Percentiles rank a stretch among this genome's conserved stretches.
Evolutionary conservation across 1,140 invertebrate species (phyloP).

Genomic region (Neodiprion lecontei): DNA sequence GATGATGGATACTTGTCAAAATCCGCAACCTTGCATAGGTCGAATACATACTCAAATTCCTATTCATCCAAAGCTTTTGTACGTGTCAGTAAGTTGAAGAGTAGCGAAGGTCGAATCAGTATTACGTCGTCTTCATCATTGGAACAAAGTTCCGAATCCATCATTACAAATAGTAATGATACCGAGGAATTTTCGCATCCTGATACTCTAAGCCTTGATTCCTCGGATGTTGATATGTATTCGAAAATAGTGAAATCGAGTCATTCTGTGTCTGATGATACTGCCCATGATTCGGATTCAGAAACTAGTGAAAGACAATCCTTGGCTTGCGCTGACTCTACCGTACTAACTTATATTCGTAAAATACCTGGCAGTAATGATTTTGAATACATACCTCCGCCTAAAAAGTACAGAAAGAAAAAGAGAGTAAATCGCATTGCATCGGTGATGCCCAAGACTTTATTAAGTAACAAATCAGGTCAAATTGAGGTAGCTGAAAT

Average conservation of each 20-base stretch:
- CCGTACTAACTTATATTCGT: background rate
- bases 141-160: background rate
- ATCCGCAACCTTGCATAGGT: background rate
- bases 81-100: background rate
- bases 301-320: background rate
- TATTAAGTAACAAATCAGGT: conserved; percentile 19
- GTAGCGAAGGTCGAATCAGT: background rate
- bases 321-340: background rate
- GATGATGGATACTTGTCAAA: too few species aligned
- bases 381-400: background rate
- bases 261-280: too few species aligned
- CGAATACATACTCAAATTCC: background rate
- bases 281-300: too few species aligned
- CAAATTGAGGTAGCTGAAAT: conserved; percentile 32
- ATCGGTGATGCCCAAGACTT: conserved; percentile 20
- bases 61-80: background rate
- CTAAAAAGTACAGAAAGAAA: background rate
- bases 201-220: background rate
- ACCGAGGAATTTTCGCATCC: background rate
- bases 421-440: conserved; percentile 32
- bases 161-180: background rate
- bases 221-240: background rate
- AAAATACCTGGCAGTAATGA: background rate
- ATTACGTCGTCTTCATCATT: background rate
- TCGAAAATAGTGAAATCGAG: too few species aligned